phyloP scores from a whole-genome alignment of 2,797 vertebrate genomes.

The Hapalemur alaotrensis region DNA sequence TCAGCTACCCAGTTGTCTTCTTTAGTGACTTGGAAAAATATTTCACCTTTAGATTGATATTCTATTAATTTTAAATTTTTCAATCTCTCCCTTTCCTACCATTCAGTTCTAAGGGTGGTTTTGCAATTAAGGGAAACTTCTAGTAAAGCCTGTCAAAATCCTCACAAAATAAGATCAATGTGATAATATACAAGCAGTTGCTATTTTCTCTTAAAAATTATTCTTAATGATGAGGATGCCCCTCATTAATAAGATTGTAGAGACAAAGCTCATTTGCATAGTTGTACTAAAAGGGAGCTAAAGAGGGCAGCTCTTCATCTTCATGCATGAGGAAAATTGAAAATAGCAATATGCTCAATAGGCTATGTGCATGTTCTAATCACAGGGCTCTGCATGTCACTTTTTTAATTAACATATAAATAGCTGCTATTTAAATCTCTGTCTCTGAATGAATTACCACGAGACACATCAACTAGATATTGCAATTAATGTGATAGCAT shows the following conservation, averaged over 20 bases:
- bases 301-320: slow-evolving; percentile 10
- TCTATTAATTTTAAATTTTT: background rate
- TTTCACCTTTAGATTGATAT: background rate
- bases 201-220: slow-evolving; percentile 18
- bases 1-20: background rate
- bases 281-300: background rate
- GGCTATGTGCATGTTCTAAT: slow-evolving; percentile 37
- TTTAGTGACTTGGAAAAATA: background rate
- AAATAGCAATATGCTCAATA: background rate
- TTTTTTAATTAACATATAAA: slow-evolving; percentile 68
- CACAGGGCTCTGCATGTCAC: slow-evolving; percentile 32
- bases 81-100: background rate
- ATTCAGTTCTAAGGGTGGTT: background rate
- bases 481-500: slow-evolving; percentile 49
- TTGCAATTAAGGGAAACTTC: background rate
- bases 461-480: slow-evolving; percentile 40
- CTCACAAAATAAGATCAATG: slow-evolving; percentile 17
- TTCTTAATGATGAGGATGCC: slow-evolving; percentile 18
- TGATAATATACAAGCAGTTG: background rate
- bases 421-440: slow-evolving; percentile 66
- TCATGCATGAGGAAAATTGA: slow-evolving; percentile 18
- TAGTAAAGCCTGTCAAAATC: background rate
- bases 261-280: slow-evolving; percentile 52
- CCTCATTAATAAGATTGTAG: slow-evolving; percentile 55
- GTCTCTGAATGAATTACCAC: slow-evolving; percentile 14